These are phyloP conservation scores for Sphaeramia orbicularis DNA, from an alignment of 2,797 vertebrate genomes.

Conservation along the genomic window DNA sequence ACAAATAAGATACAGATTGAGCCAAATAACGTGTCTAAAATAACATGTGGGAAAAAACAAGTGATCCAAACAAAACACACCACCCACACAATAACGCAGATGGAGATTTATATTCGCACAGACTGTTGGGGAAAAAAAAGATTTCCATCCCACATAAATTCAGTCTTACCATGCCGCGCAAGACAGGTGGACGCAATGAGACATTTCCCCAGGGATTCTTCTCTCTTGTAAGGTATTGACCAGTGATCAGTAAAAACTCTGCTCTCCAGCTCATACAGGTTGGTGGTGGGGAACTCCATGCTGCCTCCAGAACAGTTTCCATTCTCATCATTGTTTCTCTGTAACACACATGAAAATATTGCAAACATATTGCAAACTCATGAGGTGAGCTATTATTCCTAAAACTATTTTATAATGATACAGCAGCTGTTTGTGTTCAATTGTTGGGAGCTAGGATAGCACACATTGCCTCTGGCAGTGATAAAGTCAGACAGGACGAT, in stretches of 20 bases:
- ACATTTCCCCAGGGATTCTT: constrained; percentile 98
- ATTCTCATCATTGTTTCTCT: constrained; percentile 97
- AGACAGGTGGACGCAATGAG: constrained; percentile 96
- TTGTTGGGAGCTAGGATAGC: constrained; percentile 22
- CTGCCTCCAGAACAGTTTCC: constrained; percentile 96
- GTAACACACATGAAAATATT: constrained; percentile 36
- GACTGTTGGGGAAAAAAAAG: constrained; percentile 7
- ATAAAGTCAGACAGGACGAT: constrained; percentile 42
- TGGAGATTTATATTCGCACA: constrained; percentile 15
- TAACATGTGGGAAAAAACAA: constrained; percentile 51
- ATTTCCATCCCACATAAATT: background rate
- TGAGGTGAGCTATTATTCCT: constrained; percentile 20
- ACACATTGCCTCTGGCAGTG: constrained; percentile 36
- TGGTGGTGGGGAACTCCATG: constrained; percentile 99
- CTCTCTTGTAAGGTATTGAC: constrained; percentile 99
- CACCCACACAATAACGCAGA: constrained; percentile 37
- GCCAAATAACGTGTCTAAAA: constrained; percentile 40
- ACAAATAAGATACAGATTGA: constrained; percentile 21
- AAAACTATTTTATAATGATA: constrained; percentile 24
- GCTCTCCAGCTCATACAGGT: constrained; percentile 98
- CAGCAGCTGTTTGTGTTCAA: constrained; percentile 21
- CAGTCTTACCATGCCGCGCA: constrained; percentile 91
- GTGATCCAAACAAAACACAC: constrained; percentile 40
- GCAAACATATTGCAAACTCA: constrained; percentile 15
- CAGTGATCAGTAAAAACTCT: constrained; percentile 98